A percentile compares a stretch with the other conserved stretches of the same genome.
These are phyloP conservation scores for Spermophilus dauricus DNA, from an alignment of 2,113 vertebrate species.

Conservation along the genomic window DNA sequence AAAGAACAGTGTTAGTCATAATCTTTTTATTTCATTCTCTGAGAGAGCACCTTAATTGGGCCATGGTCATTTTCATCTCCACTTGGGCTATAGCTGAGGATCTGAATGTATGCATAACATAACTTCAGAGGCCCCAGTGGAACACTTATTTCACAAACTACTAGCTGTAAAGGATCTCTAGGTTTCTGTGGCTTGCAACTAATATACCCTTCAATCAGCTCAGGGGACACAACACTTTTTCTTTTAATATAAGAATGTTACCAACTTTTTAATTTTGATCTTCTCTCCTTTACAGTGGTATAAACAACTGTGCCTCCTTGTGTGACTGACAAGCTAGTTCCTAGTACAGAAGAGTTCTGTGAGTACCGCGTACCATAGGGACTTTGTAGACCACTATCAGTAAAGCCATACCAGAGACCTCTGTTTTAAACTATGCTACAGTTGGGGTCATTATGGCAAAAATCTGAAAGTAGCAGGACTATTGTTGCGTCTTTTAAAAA, in stretches of 20 bases:
- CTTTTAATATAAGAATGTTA: not conserved
- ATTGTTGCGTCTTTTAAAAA: not conserved
- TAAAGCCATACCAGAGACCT: not conserved
- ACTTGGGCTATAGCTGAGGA: not conserved
- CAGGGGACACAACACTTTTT: not conserved
- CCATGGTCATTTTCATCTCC: constrained; percentile 34
- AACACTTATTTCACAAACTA: constrained; percentile 25
- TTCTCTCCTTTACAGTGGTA: not conserved
- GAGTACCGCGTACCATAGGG: not conserved
- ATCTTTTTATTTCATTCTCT: constrained; percentile 55
- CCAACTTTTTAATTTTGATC: not conserved
- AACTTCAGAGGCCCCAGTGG: not conserved
- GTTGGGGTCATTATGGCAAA: not conserved
- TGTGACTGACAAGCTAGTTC: not conserved
- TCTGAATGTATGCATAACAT: not conserved
- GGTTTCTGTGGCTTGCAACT: not conserved
- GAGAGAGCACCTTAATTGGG: not conserved
- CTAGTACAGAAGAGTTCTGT: not conserved
- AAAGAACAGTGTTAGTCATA: not conserved
- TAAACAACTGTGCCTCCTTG: not conserved
- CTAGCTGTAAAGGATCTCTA: not conserved
- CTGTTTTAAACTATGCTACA: not conserved
- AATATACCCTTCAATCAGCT: not conserved
- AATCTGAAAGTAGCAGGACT: not conserved
- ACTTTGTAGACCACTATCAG: not conserved